phyloP scores from a whole-genome alignment of 2,797 vertebrate genomes.

The Phataginus tricuspis region DNA sequence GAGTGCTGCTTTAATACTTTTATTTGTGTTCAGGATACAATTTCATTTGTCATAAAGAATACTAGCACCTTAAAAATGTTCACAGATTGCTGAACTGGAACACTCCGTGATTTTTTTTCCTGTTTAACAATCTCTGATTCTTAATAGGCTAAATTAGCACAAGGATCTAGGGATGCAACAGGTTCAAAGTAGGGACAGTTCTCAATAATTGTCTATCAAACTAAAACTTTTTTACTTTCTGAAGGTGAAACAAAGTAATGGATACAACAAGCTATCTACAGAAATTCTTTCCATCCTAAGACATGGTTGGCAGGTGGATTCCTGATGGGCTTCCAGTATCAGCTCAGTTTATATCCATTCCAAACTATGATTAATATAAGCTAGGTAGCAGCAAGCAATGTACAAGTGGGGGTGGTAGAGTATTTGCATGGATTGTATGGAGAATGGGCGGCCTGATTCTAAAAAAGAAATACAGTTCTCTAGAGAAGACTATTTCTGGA shows the following conservation, averaged over 20 bases:
- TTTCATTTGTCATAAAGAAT: neutral
- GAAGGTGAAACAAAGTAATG: constrained; percentile 46
- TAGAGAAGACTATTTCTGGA: constrained; percentile 10
- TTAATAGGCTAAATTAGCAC: neutral
- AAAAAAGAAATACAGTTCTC: constrained; percentile 50
- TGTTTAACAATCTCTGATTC: neutral
- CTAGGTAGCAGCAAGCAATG: constrained; percentile 21
- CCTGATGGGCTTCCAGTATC: constrained; percentile 1
- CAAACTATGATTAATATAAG: constrained; percentile 46
- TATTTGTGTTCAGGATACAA: constrained; percentile 4
- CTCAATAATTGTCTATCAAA: neutral
- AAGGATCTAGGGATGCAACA: neutral
- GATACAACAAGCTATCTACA: neutral
- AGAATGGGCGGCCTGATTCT: constrained; percentile 20
- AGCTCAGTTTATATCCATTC: constrained; percentile 3
- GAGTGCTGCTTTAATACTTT: neutral
- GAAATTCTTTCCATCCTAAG: constrained; percentile 22
- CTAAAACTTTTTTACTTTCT: constrained; percentile 27
- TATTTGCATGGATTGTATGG: constrained; percentile 12
- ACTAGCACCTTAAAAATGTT: neutral
- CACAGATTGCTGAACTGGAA: neutral
- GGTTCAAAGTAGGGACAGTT: neutral
- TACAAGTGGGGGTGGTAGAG: neutral
- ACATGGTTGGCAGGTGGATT: constrained; percentile 25
- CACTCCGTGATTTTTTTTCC: neutral